Evolutionary conservation across 1,140 invertebrate genomes (phyloP).

Genomic region (Apis laboriosa): DNA sequence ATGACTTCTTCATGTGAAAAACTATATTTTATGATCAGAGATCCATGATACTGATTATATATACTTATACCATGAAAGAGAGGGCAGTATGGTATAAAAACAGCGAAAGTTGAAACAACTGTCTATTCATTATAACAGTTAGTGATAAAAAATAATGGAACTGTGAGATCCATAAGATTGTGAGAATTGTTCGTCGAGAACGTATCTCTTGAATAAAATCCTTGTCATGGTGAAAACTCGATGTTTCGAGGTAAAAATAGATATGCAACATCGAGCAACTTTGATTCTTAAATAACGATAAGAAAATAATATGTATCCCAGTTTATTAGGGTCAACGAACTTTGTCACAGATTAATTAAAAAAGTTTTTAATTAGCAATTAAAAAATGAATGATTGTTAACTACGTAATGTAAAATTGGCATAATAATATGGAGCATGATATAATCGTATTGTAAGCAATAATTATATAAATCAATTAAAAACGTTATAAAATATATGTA

Average conservation of each 20-base stretch:
- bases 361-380: neutral
- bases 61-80: neutral
- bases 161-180: conserved; percentile 5
- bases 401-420: no score
- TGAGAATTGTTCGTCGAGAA: conserved; percentile 6
- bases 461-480: neutral
- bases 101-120: conserved; percentile 51
- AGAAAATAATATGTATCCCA: neutral
- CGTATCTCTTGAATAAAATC: neutral
- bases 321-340: neutral
- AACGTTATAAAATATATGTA: neutral
- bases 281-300: neutral
- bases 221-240: conserved; percentile 9
- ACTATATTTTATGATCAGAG: neutral
- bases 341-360: neutral
- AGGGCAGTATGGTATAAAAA: conserved; percentile 40
- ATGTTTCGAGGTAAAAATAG: neutral
- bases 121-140: conserved; percentile 29
- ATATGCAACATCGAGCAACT: neutral
- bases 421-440: neutral
- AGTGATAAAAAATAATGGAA: conserved; percentile 30
- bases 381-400: neutral
- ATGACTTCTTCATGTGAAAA: neutral
- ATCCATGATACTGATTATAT: neutral
- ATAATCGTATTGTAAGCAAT: neutral